Percentiles rank a stretch among this genome's conserved stretches.
phyloP scores from a whole-genome alignment of 35 echinoderm and acorn worm species.

The Holothuria glaberrima region DNA sequence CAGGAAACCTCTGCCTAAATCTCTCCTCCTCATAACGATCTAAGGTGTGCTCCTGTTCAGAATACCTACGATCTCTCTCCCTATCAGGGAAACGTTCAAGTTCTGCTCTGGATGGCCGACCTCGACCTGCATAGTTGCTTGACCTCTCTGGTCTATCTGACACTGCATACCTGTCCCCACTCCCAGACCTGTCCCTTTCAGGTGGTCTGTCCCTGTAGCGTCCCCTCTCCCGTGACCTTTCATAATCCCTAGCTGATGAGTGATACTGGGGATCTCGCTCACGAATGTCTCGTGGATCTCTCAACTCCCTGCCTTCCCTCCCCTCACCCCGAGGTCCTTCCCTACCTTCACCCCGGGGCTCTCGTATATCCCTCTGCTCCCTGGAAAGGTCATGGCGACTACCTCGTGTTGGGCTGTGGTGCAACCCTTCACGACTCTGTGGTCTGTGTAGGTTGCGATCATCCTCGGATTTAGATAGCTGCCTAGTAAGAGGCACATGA shows the following conservation, averaged over 20 bases:
- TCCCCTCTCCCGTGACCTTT: constrained; percentile 35
- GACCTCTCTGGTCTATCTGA: constrained; percentile 24
- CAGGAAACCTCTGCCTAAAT: constrained; percentile 27
- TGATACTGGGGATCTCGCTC: constrained; percentile 48
- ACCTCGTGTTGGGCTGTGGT: constrained; percentile 48
- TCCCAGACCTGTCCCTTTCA: constrained; percentile 64
- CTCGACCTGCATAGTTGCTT: constrained; percentile 80
- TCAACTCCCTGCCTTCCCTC: constrained; percentile 3
- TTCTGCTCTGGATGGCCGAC: constrained; percentile 54
- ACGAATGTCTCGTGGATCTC: neutral
- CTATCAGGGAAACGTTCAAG: constrained; percentile 67
- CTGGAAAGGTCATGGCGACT: constrained; percentile 54
- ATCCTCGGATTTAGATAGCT: constrained; percentile 58
- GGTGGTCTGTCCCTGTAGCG: constrained; percentile 55
- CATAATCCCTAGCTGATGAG: constrained; percentile 42
- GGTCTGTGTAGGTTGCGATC: constrained; percentile 44
- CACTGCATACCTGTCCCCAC: constrained; percentile 68
- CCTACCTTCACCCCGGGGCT: constrained; percentile 21
- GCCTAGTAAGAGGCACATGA: constrained; percentile 52
- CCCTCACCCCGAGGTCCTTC: constrained; percentile 11
- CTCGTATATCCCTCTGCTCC: constrained; percentile 35
- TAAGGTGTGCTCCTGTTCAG: constrained; percentile 23
- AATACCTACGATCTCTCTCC: constrained; percentile 45
- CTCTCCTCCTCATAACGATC: constrained; percentile 51
- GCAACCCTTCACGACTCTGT: constrained; percentile 10